Conservation (phyloP, 2,113 vertebrate genomes). For the Steatornis caripensis region DNA sequence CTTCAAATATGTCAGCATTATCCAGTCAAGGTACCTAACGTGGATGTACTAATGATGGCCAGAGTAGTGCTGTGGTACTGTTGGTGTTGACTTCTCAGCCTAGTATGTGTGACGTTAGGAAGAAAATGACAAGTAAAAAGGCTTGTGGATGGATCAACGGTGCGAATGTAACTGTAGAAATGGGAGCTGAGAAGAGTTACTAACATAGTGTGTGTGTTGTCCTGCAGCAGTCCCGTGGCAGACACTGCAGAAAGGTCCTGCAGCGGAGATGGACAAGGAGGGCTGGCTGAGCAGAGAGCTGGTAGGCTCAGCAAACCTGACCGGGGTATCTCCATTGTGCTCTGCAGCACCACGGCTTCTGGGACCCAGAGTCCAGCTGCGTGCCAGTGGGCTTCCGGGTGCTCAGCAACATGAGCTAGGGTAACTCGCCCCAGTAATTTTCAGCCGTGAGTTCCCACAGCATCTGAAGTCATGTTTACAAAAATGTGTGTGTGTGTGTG, state of each 20-base stretch:
- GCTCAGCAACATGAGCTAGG: neutral
- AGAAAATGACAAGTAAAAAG: neutral
- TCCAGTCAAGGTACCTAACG: neutral
- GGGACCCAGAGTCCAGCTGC: neutral
- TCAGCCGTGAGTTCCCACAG: neutral
- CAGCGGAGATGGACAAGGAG: neutral
- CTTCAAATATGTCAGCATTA: neutral
- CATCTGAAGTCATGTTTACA: neutral
- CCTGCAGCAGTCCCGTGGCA: neutral
- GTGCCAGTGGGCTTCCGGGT: fast-evolving
- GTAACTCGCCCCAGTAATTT: neutral
- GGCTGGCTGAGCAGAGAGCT: neutral
- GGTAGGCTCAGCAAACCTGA: neutral
- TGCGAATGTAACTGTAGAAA: fast-evolving
- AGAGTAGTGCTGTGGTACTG: neutral
- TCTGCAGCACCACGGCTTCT: neutral
- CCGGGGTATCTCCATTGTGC: neutral
- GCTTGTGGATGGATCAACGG: neutral
- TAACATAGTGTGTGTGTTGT: neutral
- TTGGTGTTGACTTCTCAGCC: neutral
- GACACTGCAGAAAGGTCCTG: neutral
- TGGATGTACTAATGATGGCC: neutral
- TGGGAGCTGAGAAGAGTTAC: neutral
- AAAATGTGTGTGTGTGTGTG: neutral
- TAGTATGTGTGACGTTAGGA: neutral